phyloP scores from a whole-genome alignment of 2,113 vertebrate genomes.

The Xyliphius kryptos region DNA sequence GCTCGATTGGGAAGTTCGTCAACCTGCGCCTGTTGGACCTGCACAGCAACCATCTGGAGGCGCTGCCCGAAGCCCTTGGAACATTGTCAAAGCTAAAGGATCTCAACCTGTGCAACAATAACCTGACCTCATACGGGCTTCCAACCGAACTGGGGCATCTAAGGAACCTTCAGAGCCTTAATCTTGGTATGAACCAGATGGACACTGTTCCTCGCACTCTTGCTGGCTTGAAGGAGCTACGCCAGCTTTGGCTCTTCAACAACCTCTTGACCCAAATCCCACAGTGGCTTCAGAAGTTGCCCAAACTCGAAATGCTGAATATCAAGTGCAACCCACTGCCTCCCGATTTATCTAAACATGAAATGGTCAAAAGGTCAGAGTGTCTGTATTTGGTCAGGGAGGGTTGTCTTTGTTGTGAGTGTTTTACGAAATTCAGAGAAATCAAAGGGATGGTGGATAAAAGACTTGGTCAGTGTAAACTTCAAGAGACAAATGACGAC shows the following conservation, averaged over 20 bases:
- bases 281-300: slow-evolving; percentile 63
- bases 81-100: slow-evolving; percentile 65
- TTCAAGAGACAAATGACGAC: slow-evolving; percentile 49
- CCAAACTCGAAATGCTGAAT: slow-evolving; percentile 77
- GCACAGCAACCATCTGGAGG: slow-evolving; percentile 83
- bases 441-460: slow-evolving; percentile 60
- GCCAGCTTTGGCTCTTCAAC: slow-evolving; percentile 75
- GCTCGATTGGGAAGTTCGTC: slow-evolving; percentile 69
- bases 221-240: slow-evolving; percentile 69
- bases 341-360: slow-evolving; percentile 26
- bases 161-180: slow-evolving; percentile 67
- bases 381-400: slow-evolving; percentile 66
- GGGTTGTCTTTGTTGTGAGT: slow-evolving; percentile 70
- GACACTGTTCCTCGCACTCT: slow-evolving; percentile 65
- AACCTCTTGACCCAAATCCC: slow-evolving; percentile 73
- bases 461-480: slow-evolving; percentile 3
- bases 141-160: slow-evolving; percentile 73
- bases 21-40: slow-evolving; percentile 77
- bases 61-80: slow-evolving; percentile 67
- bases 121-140: slow-evolving; percentile 61
- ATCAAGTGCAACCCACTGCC: slow-evolving; percentile 73
- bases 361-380: slow-evolving; percentile 52
- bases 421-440: slow-evolving; percentile 59
- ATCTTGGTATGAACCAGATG: slow-evolving; percentile 80
- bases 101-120: slow-evolving; percentile 87